Evolutionary conservation across 2,888 invertebrate species (phyloP).

Genomic region (Latheticus oryzae): DNA sequence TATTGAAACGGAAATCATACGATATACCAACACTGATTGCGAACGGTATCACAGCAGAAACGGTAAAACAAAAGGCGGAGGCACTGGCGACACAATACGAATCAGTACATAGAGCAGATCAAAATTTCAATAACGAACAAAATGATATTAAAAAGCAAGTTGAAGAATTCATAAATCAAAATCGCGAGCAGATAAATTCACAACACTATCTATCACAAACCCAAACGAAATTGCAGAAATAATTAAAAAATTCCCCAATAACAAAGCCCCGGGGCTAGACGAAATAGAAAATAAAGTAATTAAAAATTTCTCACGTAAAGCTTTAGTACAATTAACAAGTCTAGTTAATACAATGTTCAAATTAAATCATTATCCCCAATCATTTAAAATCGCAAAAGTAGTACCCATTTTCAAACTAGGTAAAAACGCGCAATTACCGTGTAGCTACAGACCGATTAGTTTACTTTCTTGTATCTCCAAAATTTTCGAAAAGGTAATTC

Average conservation of each 20-base stretch:
- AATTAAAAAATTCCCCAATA: slow-evolving; percentile 8
- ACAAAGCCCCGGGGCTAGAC: slow-evolving; percentile 2
- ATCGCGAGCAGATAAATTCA: neutral
- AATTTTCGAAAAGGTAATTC: slow-evolving; percentile 46
- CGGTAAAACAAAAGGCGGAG: no score
- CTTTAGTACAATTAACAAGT: slow-evolving; percentile 20
- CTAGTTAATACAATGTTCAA: slow-evolving; percentile 37
- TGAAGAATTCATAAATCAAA: neutral
- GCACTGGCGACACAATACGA: slow-evolving; percentile 1
- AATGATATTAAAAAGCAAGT: slow-evolving; percentile 1
- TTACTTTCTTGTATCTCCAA: slow-evolving; percentile 43
- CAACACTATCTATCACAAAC: neutral
- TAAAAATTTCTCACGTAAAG: slow-evolving; percentile 38
- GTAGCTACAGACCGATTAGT: slow-evolving; percentile 47
- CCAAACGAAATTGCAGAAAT: slow-evolving; percentile 7
- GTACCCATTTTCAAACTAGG: slow-evolving; percentile 42
- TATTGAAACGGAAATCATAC: neutral
- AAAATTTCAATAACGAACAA: slow-evolving; percentile 1
- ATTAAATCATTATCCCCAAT: slow-evolving; percentile 30
- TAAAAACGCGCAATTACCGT: slow-evolving; percentile 29
- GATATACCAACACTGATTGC: no score
- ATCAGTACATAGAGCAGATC: slow-evolving; percentile 1
- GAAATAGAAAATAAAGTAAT: slow-evolving; percentile 6
- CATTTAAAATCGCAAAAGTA: slow-evolving; percentile 36
- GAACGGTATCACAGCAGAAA: no score